Evolutionary conservation across 2,797 vertebrate species (phyloP), one percentile per base, ranked within the genome.

Genomic region (Mionectes olivaceus): DNA sequence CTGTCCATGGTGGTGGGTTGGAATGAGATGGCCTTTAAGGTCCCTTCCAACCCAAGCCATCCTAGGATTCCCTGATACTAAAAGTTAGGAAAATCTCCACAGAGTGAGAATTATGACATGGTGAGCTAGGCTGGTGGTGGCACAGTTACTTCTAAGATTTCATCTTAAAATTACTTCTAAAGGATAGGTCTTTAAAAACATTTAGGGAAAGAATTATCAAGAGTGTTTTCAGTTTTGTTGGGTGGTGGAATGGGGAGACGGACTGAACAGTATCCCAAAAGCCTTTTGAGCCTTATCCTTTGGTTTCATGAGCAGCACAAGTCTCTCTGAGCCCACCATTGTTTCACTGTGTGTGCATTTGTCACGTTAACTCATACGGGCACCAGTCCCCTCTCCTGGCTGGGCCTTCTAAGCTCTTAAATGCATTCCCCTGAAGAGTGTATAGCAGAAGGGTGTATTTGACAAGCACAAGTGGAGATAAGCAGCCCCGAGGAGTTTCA

Each of bases 381-480:
- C 73, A 89, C 65, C 67, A 77, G 69, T 78, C 70, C 52, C 39
- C 53, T 87, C 77, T 96, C 80, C 85, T 95, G 85, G 78, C 87
- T 97, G 86, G 70, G 74, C 85, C 89, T 90, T 76, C 94, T 94
- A 90, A 94, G 95, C 91, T 90, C 75, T 94, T 93, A 96, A 96
- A 95, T 94, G 87, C 90, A 86, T 93, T 94, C 71, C 78, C 93
- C 94, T 55, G 68, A 95, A 77, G 90, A 94, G 22, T 47, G 56
- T 80, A 76, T 33, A 91, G 87, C 91, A 93, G 91, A 97, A 94
- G 89, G 91, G 95, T 0, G 7, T 88, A 94, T 94, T 96, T 96
- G 94, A 96, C 92, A 96, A 96, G 91, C 91, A 93, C 95, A 96
- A 95, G 84, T 95, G 93, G 94, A 95, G 95, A 91, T 95, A 97